Evolutionary conservation across 2,797 vertebrate species (phyloP), one percentile per base, ranked within the genome.

Genomic region (Paratrypauchen microcephalus): DNA sequence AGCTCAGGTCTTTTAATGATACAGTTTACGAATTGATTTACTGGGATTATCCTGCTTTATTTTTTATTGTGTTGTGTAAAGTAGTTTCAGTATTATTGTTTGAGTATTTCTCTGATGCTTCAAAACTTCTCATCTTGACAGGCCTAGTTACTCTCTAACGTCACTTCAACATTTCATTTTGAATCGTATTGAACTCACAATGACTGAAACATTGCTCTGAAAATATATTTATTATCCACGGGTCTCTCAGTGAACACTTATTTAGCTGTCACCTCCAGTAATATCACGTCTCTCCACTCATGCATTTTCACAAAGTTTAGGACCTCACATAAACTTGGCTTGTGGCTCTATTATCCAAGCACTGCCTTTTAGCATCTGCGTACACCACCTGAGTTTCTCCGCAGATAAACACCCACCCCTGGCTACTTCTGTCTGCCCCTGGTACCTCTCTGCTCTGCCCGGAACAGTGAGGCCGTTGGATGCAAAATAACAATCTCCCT

Each of bases 381-480:
- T 73, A 64, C 86, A 72, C 83, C 89, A 90, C 88, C 89, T 89
- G 91, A 91, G 89, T 86, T 89, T 84, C 58, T 60, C 28, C 58
- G 2, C 73, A 73, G 62, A 77, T 26, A 30, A 65, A 71, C 66
- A 75, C 71, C 62, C 69, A 73, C 70, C 60, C 60, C 66, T 72
- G 67, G 73, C 78, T 67, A 68, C 73, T 6, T 74, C 30, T 83
- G 11, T 81, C 75, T 65, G 7, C 62, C 75, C n/a, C 75, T 61
- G 75, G 77, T 84, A 71, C 78, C 83, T 85, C 59, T 4, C 19
- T 50, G 56, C 69, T 41, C 63, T 47, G 54, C 66, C 71, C 74
- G 45, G 55, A 71, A 56, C 19, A 69, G 83, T 68, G 71, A 80
- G 74, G 73, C 73, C 36, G 4, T 60, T 5, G 74, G 81, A 81